Percentiles rank a stretch among this genome's conserved stretches.
Evolutionary conservation across 2,113 vertebrate genomes (phyloP).

Genomic region (Epinephelus fuscoguttatus): DNA sequence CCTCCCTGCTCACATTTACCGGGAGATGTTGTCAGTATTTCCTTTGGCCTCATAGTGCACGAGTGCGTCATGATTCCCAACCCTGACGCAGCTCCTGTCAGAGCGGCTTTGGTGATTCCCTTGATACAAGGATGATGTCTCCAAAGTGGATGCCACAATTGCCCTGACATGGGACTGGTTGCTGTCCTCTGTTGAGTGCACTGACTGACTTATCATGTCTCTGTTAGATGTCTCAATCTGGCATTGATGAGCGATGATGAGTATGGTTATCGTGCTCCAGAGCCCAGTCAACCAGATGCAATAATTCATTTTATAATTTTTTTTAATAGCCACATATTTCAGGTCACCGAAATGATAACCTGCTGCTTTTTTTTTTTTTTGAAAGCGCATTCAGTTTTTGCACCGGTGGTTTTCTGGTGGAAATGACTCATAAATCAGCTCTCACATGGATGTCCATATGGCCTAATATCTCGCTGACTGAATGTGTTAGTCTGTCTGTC

Average conservation of each 20-base stretch:
- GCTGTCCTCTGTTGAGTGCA: conserved; percentile 19
- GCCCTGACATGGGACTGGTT: conserved; percentile 13
- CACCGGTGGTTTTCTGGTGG: background rate
- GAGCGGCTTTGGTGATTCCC: conserved; percentile 47
- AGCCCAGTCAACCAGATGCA: background rate
- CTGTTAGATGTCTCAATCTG: conserved; percentile 15
- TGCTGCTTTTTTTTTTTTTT: background rate
- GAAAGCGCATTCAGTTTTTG: background rate
- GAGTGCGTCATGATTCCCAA: conserved; percentile 36
- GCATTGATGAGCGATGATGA: background rate
- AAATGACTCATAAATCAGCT: conserved; percentile 22
- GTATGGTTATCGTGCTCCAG: background rate
- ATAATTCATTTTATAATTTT: background rate
- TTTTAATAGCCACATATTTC: conserved; percentile 1
- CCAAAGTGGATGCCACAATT: conserved; percentile 24
- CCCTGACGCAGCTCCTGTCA: conserved; percentile 64
- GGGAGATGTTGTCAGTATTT: conserved; percentile 28
- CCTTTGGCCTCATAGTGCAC: conserved; percentile 15
- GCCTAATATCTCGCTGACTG: conserved; percentile 33
- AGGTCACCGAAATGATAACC: background rate
- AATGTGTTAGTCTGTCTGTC: conserved; percentile 45
- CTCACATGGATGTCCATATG: conserved; percentile 43
- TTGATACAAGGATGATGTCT: conserved; percentile 28
- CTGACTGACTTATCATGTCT: conserved; percentile 18
- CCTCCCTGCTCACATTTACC: conserved; percentile 23